Evolutionary conservation across 2,113 vertebrate species (phyloP).

Genomic region (Phylloscopus trochilus): DNA sequence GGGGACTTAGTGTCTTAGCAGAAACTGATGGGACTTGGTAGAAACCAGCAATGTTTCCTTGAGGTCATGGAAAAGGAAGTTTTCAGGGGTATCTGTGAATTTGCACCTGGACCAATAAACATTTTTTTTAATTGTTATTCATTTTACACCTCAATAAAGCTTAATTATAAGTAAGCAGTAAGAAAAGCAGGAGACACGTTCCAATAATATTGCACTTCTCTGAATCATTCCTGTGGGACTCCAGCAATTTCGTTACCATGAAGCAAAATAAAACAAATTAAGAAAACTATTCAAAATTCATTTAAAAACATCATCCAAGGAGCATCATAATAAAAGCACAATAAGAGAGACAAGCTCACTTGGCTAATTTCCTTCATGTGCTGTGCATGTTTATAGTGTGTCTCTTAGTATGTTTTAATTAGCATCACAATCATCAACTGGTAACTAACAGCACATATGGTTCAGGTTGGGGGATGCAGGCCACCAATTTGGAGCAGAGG

Average conservation of each 20-base stretch:
- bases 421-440: slow-evolving; percentile 45
- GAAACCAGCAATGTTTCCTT: neutral
- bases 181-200: slow-evolving; percentile 75
- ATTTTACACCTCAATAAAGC: slow-evolving; percentile 83
- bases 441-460: slow-evolving; percentile 6
- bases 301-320: slow-evolving; percentile 80
- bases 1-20: neutral
- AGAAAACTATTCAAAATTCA: slow-evolving; percentile 81
- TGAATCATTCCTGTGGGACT: slow-evolving; percentile 74
- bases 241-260: slow-evolving; percentile 54
- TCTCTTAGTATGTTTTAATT: slow-evolving; percentile 70
- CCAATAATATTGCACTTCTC: slow-evolving; percentile 71
- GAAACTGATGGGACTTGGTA: neutral
- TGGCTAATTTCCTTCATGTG: slow-evolving; percentile 74
- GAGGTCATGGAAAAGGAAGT: slow-evolving; percentile 47
- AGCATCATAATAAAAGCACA: slow-evolving; percentile 82
- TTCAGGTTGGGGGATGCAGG: neutral
- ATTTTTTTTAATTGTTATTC: slow-evolving; percentile 75
- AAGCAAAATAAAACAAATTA: slow-evolving; percentile 81
- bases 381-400: slow-evolving; percentile 57
- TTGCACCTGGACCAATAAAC: slow-evolving; percentile 79
- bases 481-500: neutral
- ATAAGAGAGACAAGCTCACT: slow-evolving; percentile 73
- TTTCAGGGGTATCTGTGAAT: slow-evolving; percentile 45
- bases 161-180: slow-evolving; percentile 83